These are phyloP conservation scores for Trachurus trachurus DNA, from an alignment of 2,797 vertebrate species.

Conservation along the genomic window DNA sequence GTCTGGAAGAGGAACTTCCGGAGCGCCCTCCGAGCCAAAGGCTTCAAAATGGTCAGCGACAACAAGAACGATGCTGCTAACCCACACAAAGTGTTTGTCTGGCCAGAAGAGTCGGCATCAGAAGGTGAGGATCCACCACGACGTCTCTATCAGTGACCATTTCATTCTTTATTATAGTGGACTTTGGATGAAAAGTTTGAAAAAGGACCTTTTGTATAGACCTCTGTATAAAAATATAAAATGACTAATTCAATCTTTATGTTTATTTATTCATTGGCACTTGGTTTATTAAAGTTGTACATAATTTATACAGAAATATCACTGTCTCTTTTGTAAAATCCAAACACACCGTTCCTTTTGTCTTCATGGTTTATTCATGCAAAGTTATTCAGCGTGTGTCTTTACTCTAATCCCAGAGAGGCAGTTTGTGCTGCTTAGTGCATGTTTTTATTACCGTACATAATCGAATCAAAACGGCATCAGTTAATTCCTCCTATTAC, in stretches of 20 bases:
- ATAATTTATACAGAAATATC: neutral
- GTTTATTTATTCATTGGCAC: neutral
- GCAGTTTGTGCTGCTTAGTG: neutral
- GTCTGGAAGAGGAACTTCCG: slow-evolving; percentile 96
- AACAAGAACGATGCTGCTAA: slow-evolving; percentile 85
- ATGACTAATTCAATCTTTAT: neutral
- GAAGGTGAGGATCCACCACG: slow-evolving; percentile 59
- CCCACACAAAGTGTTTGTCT: slow-evolving; percentile 90
- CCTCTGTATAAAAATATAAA: neutral
- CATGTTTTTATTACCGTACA: neutral
- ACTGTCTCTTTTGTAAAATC: neutral
- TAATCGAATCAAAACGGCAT: neutral
- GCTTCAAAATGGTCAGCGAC: slow-evolving; percentile 79
- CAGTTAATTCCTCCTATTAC: neutral
- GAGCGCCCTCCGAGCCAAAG: slow-evolving; percentile 89
- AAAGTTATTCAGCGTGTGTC: slow-evolving; percentile 27
- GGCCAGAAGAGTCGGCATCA: slow-evolving; percentile 68
- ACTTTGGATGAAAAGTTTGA: neutral
- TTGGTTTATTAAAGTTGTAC: neutral
- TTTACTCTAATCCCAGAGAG: slow-evolving; percentile 12
- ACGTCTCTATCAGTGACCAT: neutral
- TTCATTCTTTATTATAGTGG: slow-evolving; percentile 1
- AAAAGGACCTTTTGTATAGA: neutral
- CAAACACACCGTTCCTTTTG: neutral
- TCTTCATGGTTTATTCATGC: slow-evolving; percentile 12